These are phyloP conservation scores for Hypsibius dujardini DNA, from an alignment of 1,140 invertebrate genomes.

Conservation along the genomic window DNA sequence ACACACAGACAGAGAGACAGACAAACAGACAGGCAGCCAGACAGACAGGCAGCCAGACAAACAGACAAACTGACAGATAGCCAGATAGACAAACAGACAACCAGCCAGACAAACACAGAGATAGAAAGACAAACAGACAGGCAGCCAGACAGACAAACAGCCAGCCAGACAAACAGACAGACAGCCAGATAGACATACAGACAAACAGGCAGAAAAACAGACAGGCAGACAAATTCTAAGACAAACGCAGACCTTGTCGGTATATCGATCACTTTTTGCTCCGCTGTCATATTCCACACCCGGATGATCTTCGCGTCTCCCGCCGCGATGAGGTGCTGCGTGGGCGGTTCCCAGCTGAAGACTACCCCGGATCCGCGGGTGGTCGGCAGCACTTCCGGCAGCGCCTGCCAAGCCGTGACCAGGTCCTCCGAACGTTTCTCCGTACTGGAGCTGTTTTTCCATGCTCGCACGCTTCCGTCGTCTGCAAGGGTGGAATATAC, in stretches of 20 bases:
- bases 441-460: conserved; percentile 35
- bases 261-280: conserved; percentile 57
- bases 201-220: too few relatives aligned
- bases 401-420: conserved; percentile 61
- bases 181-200: too few relatives aligned
- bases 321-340: conserved; percentile 44
- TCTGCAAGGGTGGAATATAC: conserved; percentile 37
- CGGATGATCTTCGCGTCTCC: conserved; percentile 53
- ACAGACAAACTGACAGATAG: too few relatives aligned
- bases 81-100: too few relatives aligned
- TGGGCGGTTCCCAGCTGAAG: conserved; percentile 58
- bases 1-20: too few relatives aligned
- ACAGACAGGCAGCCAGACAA: too few relatives aligned
- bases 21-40: too few relatives aligned
- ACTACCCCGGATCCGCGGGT: conserved; percentile 43
- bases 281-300: conserved; percentile 67
- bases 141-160: too few relatives aligned
- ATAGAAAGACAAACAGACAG: too few relatives aligned
- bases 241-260: conserved; percentile 41
- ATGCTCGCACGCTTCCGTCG: conserved; percentile 57
- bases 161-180: too few relatives aligned
- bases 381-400: conserved; percentile 45
- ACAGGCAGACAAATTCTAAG: too few relatives aligned
- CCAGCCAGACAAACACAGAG: too few relatives aligned
- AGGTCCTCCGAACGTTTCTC: conserved; percentile 37